Base-by-base conservation (phyloP, 1,140 invertebrate genomes). In the Ostrea edulis region DNA sequence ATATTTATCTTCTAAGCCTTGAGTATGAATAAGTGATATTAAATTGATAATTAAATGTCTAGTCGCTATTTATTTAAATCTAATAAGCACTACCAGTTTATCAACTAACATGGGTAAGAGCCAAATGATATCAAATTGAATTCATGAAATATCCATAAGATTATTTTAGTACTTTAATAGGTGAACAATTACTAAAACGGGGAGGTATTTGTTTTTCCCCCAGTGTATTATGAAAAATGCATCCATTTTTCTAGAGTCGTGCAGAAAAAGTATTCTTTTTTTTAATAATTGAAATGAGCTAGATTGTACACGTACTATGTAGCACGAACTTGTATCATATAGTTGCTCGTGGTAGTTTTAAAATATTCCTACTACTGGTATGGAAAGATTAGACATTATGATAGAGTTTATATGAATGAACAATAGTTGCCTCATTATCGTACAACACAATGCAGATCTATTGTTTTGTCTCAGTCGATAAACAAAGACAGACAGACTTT, bases 1-100 rank as follows among this genome's bases (percentile, higher is more conserved):
- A 77, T 77, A 77, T 77, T 77, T 77, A 77, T 77, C 68, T 77
- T 77, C 68, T 77, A 77, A 77, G 68, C 68, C 29, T 7, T 25
- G 68, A 8, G 29, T 77, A 77, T 77, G 68, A 77, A 77, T 77
- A 77, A 77, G 68, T 77, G 68, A 29, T 77, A 77, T 77, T 77
- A 77, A 77, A 77, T 77, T 25, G 68, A 77, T 77, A 77, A 77
- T 77, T 77, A 77, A 77, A 77, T 77, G 68, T 77, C 68, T 77
- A 77, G 68, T 77, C 68, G 14, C 68, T 29, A 77, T 35, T 35
- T 77, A 77, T 62, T 77, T 77, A 29, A 20, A 77, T 77, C 68
- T 77, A 77, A 77, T 77, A 77, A 77, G 68, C 68, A 77, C 9
- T 77, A 77, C 25, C 29, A 77, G 25, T 25, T 77, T 77, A 77